phyloP scores from a whole-genome alignment of 2,888 invertebrate species.

The Melitaea athalia region DNA sequence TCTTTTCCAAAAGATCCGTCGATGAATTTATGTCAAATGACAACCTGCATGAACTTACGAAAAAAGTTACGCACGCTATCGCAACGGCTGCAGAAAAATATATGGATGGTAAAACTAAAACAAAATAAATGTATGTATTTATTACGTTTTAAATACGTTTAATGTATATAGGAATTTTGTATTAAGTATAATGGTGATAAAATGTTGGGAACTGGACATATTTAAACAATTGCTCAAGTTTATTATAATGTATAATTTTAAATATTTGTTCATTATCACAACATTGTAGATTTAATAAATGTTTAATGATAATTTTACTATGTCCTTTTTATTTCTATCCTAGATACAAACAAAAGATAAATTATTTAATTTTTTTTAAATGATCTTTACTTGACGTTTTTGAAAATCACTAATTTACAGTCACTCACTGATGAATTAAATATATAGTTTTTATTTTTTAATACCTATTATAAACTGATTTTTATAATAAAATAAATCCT shows the following conservation, averaged over 20 bases:
- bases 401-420: no score
- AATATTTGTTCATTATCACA: constrained; percentile 74
- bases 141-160: constrained; percentile 22
- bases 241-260: constrained; percentile 46
- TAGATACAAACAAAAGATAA: neutral
- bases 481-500: no score
- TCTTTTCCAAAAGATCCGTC: constrained; percentile 72
- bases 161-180: neutral
- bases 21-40: constrained; percentile 75
- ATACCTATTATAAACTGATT: no score
- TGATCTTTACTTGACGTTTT: neutral
- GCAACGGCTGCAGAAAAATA: constrained; percentile 71
- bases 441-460: no score
- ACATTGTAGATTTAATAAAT: constrained; percentile 45
- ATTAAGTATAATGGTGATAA: constrained; percentile 27
- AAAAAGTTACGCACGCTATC: constrained; percentile 71
- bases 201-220: constrained; percentile 76
- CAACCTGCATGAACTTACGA: constrained; percentile 74
- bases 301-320: constrained; percentile 1
- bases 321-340: neutral
- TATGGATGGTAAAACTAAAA: constrained; percentile 44
- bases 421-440: no score
- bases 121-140: neutral
- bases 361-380: neutral
- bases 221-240: constrained; percentile 49